phyloP scores from a whole-genome alignment of 2,113 vertebrate genomes.

The Chionis minor region DNA sequence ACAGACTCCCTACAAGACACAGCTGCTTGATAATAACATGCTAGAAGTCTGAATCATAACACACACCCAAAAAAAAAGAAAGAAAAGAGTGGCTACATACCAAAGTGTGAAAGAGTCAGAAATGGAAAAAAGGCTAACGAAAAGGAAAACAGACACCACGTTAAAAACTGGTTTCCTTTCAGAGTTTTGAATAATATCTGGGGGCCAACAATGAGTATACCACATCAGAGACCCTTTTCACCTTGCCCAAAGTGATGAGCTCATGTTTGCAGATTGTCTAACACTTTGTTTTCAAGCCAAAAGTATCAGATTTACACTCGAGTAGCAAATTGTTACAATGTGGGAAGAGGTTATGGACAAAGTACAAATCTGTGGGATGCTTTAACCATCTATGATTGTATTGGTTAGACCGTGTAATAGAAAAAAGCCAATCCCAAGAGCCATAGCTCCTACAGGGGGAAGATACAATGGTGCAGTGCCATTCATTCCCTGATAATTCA shows the following conservation, averaged over 20 bases:
- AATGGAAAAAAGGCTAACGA: not conserved
- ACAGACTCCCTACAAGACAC: not conserved
- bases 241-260: constrained; percentile 46
- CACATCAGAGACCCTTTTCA: constrained; percentile 20
- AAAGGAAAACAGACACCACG: not conserved
- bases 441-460: not conserved
- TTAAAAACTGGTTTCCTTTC: not conserved
- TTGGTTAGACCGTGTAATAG: not conserved
- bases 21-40: not conserved
- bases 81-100: not conserved
- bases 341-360: not conserved
- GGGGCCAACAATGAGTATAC: not conserved
- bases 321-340: constrained; percentile 28
- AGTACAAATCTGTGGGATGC: not conserved
- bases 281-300: constrained; percentile 10
- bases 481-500: not conserved
- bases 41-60: not conserved
- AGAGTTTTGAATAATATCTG: not conserved
- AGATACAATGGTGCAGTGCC: not conserved
- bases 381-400: not conserved
- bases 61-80: not conserved
- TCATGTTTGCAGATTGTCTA: constrained; percentile 23
- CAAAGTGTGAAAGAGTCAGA: not conserved
- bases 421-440: not conserved
- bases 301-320: constrained; percentile 1